A percentile compares a stretch with the other conserved stretches of the same genome.
Evolutionary conservation across 1,140 invertebrate species (phyloP).

Genomic region (Achatina immaculata): DNA sequence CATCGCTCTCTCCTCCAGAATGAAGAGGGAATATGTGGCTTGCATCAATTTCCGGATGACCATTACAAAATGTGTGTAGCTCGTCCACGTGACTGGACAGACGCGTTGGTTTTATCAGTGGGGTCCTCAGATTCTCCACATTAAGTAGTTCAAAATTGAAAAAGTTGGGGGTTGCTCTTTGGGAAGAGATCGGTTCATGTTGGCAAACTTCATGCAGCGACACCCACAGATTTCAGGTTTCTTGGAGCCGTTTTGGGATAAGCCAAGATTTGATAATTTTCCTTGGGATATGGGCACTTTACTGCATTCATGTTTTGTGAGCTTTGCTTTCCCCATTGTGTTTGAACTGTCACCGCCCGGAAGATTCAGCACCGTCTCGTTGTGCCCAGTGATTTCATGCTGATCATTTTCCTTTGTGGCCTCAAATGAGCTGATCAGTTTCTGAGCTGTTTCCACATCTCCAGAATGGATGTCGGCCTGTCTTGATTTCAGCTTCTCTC

Average conservation of each 20-base stretch:
- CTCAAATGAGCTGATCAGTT: neutral
- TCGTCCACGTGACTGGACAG: neutral
- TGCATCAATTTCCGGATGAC: neutral
- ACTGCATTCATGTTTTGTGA: neutral
- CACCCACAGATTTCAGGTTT: neutral
- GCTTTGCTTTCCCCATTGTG: neutral
- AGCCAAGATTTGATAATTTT: neutral
- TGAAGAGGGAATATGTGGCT: neutral
- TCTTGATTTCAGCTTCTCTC: slow-evolving; percentile 27
- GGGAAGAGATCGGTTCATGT: neutral
- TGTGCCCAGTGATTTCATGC: neutral
- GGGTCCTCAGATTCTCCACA: slow-evolving; percentile 25
- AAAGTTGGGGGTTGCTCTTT: slow-evolving; percentile 7
- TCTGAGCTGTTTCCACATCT: neutral
- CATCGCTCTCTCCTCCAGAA: neutral
- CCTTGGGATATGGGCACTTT: neutral
- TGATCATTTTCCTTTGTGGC: neutral
- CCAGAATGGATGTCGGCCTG: neutral
- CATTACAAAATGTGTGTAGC: neutral
- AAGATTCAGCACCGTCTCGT: neutral
- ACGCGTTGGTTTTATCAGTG: slow-evolving; percentile 17
- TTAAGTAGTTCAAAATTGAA: slow-evolving; percentile 30
- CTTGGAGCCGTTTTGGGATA: neutral
- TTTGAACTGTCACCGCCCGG: slow-evolving; percentile 17
- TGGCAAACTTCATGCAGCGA: neutral